These are phyloP conservation scores for Cyaniris semiargus DNA, from an alignment of 2,888 invertebrate genomes.

Conservation along the genomic window DNA sequence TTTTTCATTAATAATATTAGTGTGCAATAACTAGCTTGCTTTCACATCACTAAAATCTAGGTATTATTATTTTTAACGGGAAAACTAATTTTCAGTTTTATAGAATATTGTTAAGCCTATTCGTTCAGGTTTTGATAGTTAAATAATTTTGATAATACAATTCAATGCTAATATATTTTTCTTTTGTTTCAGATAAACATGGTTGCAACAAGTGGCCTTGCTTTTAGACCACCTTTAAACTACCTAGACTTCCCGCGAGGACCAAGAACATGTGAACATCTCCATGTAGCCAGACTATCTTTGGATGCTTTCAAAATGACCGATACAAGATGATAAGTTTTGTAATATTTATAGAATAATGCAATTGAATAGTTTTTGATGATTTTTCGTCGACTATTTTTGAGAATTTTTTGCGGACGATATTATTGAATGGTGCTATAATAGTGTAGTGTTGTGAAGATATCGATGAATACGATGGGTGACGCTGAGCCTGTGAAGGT, in stretches of 20 bases:
- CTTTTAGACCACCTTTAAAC: conserved; percentile 31
- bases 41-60: not conserved
- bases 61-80: not conserved
- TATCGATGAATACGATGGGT: conserved; percentile 64
- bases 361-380: conserved; percentile 55
- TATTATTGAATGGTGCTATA: conserved; percentile 59
- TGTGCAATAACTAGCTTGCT: not conserved
- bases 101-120: not conserved
- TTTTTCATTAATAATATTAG: not conserved
- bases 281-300: conserved; percentile 46
- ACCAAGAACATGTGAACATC: conserved; percentile 52
- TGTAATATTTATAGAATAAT: conserved; percentile 55
- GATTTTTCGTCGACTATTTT: conserved; percentile 54
- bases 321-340: conserved; percentile 60
- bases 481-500: conserved; percentile 74
- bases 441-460: conserved; percentile 63
- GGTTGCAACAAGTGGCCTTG: conserved; percentile 50
- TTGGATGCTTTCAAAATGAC: conserved; percentile 66
- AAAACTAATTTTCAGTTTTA: not conserved
- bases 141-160: conserved; percentile 31
- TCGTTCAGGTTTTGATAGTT: not conserved
- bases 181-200: conserved; percentile 65
- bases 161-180: conserved; percentile 38
- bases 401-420: conserved; percentile 51
- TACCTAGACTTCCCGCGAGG: conserved; percentile 40